Evolutionary conservation across 1,140 invertebrate species (phyloP), one percentile per base, ranked within the genome.

Genomic region (Drosophila fuyamai): DNA sequence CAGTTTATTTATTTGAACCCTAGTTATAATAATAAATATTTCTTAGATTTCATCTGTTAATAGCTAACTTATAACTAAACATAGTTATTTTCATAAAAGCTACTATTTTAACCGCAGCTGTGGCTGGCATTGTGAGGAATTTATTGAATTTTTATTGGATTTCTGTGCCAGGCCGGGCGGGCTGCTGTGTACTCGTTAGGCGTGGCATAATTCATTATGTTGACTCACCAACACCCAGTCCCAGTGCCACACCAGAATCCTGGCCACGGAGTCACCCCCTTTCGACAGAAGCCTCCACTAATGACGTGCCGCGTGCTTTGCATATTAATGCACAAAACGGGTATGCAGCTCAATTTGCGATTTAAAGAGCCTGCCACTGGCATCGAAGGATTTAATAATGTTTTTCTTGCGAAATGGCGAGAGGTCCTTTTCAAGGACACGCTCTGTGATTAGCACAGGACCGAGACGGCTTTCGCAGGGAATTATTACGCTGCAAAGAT

Each of bases 61-160:
- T 4, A 14, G 6, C 10, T 5, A 4, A 1, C 27, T 1, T 5
- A 23, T 4, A 10, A 0, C 16, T 6, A 27, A 38, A 5, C 13
- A 5, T 13, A 13, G 2, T 10, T 23, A 53, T 8, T 36, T 27
- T 13, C 6, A 3, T 8, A 8, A 5, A 1, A 12, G 2, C 58
- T 54, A 43, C 8, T 32, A 18, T 46, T 46, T 32, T 46, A 29
- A 32, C 61, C 65, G 23, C 65, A 36, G 10, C 9, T 68, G 65
- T 67, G 38, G 38, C 63, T 70, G 66, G 59, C 44, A 76, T 73
- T 88, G 80, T 80, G 80, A 44, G 74, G 85, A 90, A 88, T 88
- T 89, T 89, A 89, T 89, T 89, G 85, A 89, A 89, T 89, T 89
- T 89, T 89, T 89, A 89, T 89, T 89, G 84, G 85, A 89, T 89